Base-by-base conservation (phyloP, 2,888 invertebrate species). In the Drosophila meridiana region DNA sequence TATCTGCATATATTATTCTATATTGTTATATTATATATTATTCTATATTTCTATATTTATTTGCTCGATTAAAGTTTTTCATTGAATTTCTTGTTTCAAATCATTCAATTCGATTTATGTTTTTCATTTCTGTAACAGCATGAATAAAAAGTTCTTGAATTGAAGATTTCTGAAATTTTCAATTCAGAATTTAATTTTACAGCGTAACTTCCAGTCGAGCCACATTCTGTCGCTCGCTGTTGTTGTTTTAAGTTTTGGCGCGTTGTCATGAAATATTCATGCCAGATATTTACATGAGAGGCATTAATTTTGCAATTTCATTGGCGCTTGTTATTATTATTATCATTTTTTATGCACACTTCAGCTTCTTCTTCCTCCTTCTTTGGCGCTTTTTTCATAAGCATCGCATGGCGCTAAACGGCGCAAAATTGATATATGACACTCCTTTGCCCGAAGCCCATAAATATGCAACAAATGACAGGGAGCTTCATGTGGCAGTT, bases 271-370 rank as follows among this genome's bases (percentile, higher is more conserved):
- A 87, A 84, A 87, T 80, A 84, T 87, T 82, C 76, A 84, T 72
- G 80, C 59, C 47, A 71, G 67, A 75, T 71, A 81, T 83, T 86
- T 73, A 83, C 79, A 84, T 71, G 67, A 69, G 58, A 59, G 73
- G 62, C 87, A 87, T 87, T 87, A 87, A 84, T 82, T 84, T 84
- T 73, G 69, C 82, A 73, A 87, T 84, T 83, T 83, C 63, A 80
- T 73, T 74, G 75, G 56, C 63, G 69, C 69, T 74, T 73, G 73
- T 70, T 70, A 73, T 64, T 76, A 73, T 57, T 81, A 73, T 73
- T 64, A 68, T 71, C 43, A 65, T 71, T 55, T 56, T 61, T 72
- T 71, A 53, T 66, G 57, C 8, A 2, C 38, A 47, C 20, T 45
- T 36, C 52, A 26, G 11, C 26, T 28, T 36, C 34, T 36, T 52